phyloP scores from a whole-genome alignment of 2,797 vertebrate genomes.

The Pristis pectinata region DNA sequence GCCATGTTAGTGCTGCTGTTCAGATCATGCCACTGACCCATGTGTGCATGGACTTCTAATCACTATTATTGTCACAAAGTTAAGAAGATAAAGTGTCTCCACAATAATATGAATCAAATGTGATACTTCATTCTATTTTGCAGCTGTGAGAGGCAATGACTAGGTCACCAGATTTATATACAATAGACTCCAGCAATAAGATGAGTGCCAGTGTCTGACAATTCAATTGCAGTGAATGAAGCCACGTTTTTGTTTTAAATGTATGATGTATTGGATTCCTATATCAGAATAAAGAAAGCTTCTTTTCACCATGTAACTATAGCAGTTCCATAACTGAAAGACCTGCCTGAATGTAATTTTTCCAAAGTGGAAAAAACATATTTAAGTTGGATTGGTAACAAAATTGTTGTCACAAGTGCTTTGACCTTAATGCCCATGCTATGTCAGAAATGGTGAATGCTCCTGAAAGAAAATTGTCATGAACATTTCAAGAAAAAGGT shows the following conservation, averaged over 20 bases:
- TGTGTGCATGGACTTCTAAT: background rate
- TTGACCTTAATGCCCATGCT: background rate
- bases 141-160: background rate
- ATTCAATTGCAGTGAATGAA: background rate
- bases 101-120: slow-evolving; percentile 8
- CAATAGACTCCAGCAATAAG: background rate
- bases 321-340: background rate
- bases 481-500: background rate
- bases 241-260: background rate
- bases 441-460: background rate
- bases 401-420: background rate
- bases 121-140: background rate
- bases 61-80: background rate
- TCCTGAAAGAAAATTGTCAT: background rate
- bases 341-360: background rate
- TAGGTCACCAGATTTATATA: background rate
- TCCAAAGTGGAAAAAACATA: background rate
- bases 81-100: slow-evolving; percentile 6
- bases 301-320: background rate
- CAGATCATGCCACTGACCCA: background rate
- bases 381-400: background rate
- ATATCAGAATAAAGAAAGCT: background rate
- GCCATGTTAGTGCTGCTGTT: background rate
- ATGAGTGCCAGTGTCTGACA: background rate
- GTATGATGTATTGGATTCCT: background rate